A percentile compares a stretch with the other conserved stretches of the same genome.
phyloP scores from a whole-genome alignment of 1,140 invertebrate genomes.

The Megalonaias nervosa region DNA sequence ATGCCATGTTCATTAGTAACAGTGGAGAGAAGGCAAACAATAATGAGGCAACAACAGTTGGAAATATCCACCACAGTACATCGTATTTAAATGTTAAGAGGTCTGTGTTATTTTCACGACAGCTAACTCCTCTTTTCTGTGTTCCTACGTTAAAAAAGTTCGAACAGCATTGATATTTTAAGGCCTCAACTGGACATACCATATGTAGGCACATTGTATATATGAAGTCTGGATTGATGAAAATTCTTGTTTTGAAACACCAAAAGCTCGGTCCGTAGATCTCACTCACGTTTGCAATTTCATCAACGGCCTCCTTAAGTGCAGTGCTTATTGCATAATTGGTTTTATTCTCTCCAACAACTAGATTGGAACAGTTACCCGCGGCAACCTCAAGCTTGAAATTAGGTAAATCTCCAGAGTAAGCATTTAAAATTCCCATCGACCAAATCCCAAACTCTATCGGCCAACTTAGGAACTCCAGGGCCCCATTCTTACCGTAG shows the following conservation, averaged over 20 bases:
- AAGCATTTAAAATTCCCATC: slow-evolving; percentile 15
- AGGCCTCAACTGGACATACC: slow-evolving; percentile 21
- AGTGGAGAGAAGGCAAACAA: slow-evolving; percentile 21
- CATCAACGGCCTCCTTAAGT: not conserved
- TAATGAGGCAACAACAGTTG: slow-evolving; percentile 18
- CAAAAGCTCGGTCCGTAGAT: slow-evolving; percentile 31
- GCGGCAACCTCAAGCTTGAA: not conserved
- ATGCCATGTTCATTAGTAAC: slow-evolving; percentile 12
- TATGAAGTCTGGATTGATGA: slow-evolving; percentile 7
- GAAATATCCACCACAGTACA: slow-evolving; percentile 21
- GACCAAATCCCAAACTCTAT: slow-evolving; percentile 33
- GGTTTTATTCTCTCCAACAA: slow-evolving; percentile 5
- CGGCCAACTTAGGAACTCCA: slow-evolving; percentile 22
- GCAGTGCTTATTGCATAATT: slow-evolving; percentile 17
- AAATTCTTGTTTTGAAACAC: slow-evolving; percentile 14
- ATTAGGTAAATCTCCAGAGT: slow-evolving; percentile 9
- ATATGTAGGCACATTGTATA: slow-evolving; percentile 28
- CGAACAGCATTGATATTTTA: slow-evolving; percentile 18
- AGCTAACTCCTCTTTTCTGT: not conserved
- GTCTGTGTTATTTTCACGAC: not conserved
- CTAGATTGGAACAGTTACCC: slow-evolving; percentile 29
- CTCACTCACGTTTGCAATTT: slow-evolving; percentile 11
- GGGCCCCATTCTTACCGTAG: slow-evolving; percentile 26
- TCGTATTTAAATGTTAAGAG: slow-evolving; percentile 13
- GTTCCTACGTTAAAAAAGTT: slow-evolving; percentile 8